Evolutionary conservation across 2,113 vertebrate species (phyloP), one percentile per base, ranked within the genome.

Genomic region (Charadrius vociferus): DNA sequence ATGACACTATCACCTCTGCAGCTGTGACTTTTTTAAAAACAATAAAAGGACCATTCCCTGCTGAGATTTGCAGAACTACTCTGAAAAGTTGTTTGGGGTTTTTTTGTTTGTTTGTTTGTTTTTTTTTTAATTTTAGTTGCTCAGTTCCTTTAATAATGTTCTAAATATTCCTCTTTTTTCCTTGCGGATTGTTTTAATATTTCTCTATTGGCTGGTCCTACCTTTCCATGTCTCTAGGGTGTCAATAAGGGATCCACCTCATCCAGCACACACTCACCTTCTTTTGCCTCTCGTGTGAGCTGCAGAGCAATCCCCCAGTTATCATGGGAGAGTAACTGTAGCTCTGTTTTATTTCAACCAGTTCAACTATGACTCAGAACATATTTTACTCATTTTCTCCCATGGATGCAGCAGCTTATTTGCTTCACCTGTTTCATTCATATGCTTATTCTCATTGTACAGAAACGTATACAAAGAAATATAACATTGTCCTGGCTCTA

Each of bases 1-100:
- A 21, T 0, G 1, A n/a, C 0, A 0, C 15, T 47, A 8, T 43
- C 66, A 58, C 37, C 20, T 85, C 37, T 68, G 65, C 36, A 49
- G 14, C 30, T 52, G 22, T 1, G 14, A 56, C 11, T 10, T 50
- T 29, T 77, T 36, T 22, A 16, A 29, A 53, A 53, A 29, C 26
- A 80, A 23, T 14, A 36, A 36, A 80, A 74, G 7, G 20, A 45
- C 18, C 2, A 4, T 63, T 72, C 27, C 45, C 50, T 72, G 7
- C 27, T 18, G 36, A 58, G 45, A 78, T 66, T 58, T 81, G 24
- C 30, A 45, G 27, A 81, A 61, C 27, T 4, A 56, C 16, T 52
- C 53, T 36, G 29, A 41, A 87, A 81, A 86, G 5, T 26, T 9
- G 11, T 39, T 39, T 39, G 8, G 8, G 8, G 8, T 39, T 39